Evolutionary conservation across 2,888 invertebrate genomes (phyloP).

Genomic region (Cephus runcator): DNA sequence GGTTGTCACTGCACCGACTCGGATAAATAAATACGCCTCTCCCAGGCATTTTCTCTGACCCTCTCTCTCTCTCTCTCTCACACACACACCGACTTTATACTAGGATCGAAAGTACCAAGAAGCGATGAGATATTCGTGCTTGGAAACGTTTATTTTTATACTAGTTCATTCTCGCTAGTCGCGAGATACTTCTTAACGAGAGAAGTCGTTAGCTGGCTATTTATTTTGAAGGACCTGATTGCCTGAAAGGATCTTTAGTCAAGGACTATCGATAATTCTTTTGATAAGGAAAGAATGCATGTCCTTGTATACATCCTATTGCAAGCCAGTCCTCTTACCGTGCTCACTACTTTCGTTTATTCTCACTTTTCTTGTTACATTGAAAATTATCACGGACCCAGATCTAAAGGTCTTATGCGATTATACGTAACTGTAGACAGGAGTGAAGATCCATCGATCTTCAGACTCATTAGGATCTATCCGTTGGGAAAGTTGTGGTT

Average conservation of each 20-base stretch:
- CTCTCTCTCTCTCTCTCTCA: background rate
- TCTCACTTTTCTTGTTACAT: background rate
- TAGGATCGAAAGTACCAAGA: background rate
- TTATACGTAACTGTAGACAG: background rate
- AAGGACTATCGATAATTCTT: background rate
- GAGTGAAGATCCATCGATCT: constrained; percentile 20
- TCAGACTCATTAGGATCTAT: background rate
- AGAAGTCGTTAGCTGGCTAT: background rate
- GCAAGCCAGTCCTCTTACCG: no score
- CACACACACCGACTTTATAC: background rate
- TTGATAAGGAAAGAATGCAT: background rate
- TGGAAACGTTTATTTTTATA: constrained; percentile 13
- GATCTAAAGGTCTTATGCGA: background rate
- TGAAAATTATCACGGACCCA: background rate
- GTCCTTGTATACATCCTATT: no score
- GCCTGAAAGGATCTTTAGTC: background rate
- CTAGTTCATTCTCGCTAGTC: background rate
- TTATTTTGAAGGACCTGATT: background rate
- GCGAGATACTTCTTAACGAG: background rate
- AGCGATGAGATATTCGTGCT: constrained; percentile 11
- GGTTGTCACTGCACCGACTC: constrained; percentile 10
- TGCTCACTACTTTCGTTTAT: background rate
- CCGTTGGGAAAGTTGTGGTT: background rate
- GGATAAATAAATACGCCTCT: constrained; percentile 23
- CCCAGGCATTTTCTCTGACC: constrained; percentile 8